These are phyloP conservation scores for Rhopalosiphum maidis DNA, from an alignment of 1,140 invertebrate species.

Conservation along the genomic window DNA sequence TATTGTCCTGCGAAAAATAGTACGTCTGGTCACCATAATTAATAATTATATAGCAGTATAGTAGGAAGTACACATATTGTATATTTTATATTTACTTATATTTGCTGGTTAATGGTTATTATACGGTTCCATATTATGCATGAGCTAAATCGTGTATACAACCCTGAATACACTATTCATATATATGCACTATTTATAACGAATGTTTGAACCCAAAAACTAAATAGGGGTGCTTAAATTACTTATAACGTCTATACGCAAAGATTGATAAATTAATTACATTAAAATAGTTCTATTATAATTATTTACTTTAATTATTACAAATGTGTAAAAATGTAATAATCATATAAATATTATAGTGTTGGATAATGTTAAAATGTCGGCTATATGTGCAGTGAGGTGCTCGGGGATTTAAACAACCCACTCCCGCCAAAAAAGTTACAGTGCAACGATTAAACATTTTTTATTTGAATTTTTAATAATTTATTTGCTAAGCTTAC, in stretches of 20 bases:
- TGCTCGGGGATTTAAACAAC: too few species aligned
- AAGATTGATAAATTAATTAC: background rate
- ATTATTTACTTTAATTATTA: background rate
- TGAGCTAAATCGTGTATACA: background rate
- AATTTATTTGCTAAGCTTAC: background rate
- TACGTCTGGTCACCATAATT: too few species aligned
- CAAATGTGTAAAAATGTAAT: background rate
- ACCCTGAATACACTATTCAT: background rate
- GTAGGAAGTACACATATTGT: too few species aligned
- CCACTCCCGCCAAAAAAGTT: background rate
- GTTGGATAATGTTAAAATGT: background rate
- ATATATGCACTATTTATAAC: background rate
- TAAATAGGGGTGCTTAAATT: background rate
- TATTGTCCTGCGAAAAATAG: too few species aligned
- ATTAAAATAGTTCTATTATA: background rate
- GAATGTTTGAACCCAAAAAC: background rate
- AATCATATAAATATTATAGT: background rate
- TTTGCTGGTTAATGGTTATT: background rate
- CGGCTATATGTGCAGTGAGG: too few species aligned
- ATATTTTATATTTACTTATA: too few species aligned
- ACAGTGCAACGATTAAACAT: too few species aligned
- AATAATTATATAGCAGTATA: too few species aligned
- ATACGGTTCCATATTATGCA: background rate
- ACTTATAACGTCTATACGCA: background rate
- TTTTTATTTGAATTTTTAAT: background rate